Conservation (phyloP, 2,797 vertebrate species). For the Muraenolepis orangiensis region DNA sequence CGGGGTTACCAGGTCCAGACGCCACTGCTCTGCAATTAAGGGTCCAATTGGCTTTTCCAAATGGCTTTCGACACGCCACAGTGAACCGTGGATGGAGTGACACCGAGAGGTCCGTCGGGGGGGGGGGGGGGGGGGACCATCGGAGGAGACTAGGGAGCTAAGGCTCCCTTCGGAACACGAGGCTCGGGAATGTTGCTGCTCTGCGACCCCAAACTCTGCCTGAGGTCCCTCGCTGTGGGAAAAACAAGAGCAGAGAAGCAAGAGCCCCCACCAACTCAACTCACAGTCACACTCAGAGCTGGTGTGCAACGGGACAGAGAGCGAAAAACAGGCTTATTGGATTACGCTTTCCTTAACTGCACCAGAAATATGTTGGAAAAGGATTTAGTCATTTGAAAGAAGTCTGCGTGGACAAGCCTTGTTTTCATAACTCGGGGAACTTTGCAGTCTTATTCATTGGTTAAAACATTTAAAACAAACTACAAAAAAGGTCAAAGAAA, state of each 20-base stretch:
- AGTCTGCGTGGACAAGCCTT: slow-evolving; percentile 62
- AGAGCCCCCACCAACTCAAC: neutral
- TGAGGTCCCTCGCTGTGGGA: slow-evolving; percentile 40
- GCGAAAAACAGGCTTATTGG: slow-evolving; percentile 63
- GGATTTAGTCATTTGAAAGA: slow-evolving; percentile 61
- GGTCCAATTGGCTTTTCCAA: slow-evolving; percentile 29
- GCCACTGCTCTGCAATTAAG: slow-evolving; percentile 46
- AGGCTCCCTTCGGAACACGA: slow-evolving; percentile 46
- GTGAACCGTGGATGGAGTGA: slow-evolving; percentile 27
- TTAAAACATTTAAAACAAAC: slow-evolving; percentile 35
- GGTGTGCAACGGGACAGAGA: slow-evolving; percentile 39
- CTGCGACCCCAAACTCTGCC: slow-evolving; percentile 58
- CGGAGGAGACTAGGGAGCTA: slow-evolving; percentile 38
- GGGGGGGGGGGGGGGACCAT: slow-evolving; percentile 18
- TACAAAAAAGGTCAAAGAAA: slow-evolving; percentile 33
- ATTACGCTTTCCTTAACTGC: slow-evolving; percentile 68
- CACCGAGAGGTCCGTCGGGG: slow-evolving; percentile 11
- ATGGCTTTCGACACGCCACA: slow-evolving; percentile 21
- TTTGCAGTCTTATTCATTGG: slow-evolving; percentile 31
- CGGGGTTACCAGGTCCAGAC: slow-evolving; percentile 22
- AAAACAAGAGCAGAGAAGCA: slow-evolving; percentile 48
- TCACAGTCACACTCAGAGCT: slow-evolving; percentile 19
- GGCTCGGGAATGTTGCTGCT: slow-evolving; percentile 63
- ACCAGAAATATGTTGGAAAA: slow-evolving; percentile 60
- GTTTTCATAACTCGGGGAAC: slow-evolving; percentile 64